Evolutionary conservation across 2,113 vertebrate genomes (phyloP).

Genomic region (Varanus komodoensis): DNA sequence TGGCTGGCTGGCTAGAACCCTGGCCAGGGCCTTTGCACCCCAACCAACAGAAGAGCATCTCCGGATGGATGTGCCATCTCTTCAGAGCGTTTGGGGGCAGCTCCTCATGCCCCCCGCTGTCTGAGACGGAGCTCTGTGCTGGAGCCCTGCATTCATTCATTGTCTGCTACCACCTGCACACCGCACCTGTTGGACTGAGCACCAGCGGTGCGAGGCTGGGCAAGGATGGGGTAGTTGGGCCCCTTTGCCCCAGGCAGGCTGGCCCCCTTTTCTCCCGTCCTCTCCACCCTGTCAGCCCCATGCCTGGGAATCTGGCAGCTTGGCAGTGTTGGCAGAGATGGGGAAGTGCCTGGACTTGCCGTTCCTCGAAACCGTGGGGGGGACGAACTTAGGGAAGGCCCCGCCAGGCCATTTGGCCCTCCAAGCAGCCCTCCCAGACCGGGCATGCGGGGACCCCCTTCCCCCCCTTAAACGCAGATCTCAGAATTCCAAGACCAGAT

Average conservation of each 20-base stretch:
- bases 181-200: slow-evolving; percentile 57
- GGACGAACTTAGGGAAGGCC: background rate
- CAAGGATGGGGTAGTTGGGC: too few relatives aligned
- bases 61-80: too few relatives aligned
- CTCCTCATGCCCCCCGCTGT: background rate
- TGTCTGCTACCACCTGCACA: slow-evolving; percentile 76
- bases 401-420: background rate
- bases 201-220: slow-evolving; percentile 18
- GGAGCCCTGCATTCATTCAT: background rate
- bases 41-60: too few relatives aligned
- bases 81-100: too few relatives aligned
- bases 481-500: too few relatives aligned
- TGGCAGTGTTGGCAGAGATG: background rate
- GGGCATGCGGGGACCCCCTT: too few relatives aligned
- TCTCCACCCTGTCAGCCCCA: background rate
- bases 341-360: too few relatives aligned
- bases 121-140: rapidly evolving
- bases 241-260: background rate
- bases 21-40: too few relatives aligned
- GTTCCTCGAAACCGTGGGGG: background rate
- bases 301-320: background rate
- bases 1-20: too few relatives aligned
- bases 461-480: too few relatives aligned
- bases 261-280: too few relatives aligned
- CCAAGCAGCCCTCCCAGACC: background rate